A percentile compares a stretch with the other conserved stretches of the same genome.
Conservation (phyloP, 2,888 invertebrate genomes). For the Epistrophe grossulariae region DNA sequence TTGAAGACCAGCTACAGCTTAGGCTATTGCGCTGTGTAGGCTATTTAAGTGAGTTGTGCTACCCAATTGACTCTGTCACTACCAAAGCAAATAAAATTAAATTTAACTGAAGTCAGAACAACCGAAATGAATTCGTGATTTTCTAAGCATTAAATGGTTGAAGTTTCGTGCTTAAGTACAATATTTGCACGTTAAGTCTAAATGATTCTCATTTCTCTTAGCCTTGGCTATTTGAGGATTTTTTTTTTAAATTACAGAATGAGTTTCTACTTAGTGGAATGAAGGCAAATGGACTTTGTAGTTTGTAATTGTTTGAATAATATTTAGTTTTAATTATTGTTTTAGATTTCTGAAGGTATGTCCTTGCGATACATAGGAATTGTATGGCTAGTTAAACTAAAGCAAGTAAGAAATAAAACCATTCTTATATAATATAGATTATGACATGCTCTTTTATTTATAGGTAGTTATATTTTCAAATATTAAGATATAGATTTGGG, state of each 20-base stretch:
- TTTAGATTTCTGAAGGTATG: no score
- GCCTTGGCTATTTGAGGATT: not conserved
- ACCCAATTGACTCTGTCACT: conserved; percentile 49
- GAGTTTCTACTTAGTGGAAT: not conserved
- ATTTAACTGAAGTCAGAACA: conserved; percentile 21
- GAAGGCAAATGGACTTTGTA: not conserved
- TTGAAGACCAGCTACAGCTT: conserved; percentile 14
- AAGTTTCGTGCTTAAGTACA: conserved; percentile 3
- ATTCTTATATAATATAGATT: no score
- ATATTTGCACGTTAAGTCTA: not conserved
- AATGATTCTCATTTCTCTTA: not conserved
- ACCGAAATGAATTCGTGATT: conserved; percentile 17
- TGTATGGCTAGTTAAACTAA: no score
- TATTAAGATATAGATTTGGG: no score
- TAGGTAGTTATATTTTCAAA: no score
- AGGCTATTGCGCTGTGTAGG: conserved; percentile 29
- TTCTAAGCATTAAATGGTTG: not conserved
- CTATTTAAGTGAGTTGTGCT: conserved; percentile 54
- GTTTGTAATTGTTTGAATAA: not conserved
- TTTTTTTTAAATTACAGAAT: not conserved
- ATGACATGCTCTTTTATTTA: no score
- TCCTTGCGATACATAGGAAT: no score
- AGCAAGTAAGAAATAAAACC: no score
- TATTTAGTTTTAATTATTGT: no score
- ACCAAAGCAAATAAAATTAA: conserved; percentile 37